phyloP scores from a whole-genome alignment of 2,797 vertebrate species.

The Myotis daubentonii region DNA sequence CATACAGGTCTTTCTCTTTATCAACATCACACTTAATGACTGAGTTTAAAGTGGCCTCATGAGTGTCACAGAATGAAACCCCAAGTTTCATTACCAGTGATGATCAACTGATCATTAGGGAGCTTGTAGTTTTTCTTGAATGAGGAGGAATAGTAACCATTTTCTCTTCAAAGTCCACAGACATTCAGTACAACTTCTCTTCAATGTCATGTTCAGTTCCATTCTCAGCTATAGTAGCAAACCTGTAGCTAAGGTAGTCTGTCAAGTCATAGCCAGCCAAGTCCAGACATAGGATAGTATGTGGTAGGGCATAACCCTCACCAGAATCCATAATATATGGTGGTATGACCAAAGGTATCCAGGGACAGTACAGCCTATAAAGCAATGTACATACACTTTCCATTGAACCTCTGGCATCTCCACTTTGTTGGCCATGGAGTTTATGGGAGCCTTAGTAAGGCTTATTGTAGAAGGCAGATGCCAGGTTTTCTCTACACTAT shows the following conservation, averaged over 20 bases:
- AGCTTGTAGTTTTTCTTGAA: constrained; percentile 96
- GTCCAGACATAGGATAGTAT: constrained; percentile 94
- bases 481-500: neutral
- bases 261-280: constrained; percentile 95
- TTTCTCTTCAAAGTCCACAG: constrained; percentile 95
- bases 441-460: constrained; percentile 63
- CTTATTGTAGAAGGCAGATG: neutral
- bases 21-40: neutral
- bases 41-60: constrained; percentile 83
- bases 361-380: constrained; percentile 95
- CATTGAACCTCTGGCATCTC: constrained; percentile 91
- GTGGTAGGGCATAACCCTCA: constrained; percentile 93
- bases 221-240: constrained; percentile 94
- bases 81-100: constrained; percentile 94
- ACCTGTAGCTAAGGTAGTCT: constrained; percentile 95
- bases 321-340: constrained; percentile 96
- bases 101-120: constrained; percentile 93
- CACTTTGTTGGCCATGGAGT: neutral
- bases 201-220: constrained; percentile 95
- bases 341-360: constrained; percentile 95
- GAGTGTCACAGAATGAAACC: constrained; percentile 90
- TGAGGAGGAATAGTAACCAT: constrained; percentile 93
- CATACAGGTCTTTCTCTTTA: neutral
- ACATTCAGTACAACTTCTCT: constrained; percentile 94
- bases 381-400: constrained; percentile 95